Evolutionary conservation across 2,797 vertebrate species (phyloP), one percentile per base, ranked within the genome.

Genomic region (Karalla daura): DNA sequence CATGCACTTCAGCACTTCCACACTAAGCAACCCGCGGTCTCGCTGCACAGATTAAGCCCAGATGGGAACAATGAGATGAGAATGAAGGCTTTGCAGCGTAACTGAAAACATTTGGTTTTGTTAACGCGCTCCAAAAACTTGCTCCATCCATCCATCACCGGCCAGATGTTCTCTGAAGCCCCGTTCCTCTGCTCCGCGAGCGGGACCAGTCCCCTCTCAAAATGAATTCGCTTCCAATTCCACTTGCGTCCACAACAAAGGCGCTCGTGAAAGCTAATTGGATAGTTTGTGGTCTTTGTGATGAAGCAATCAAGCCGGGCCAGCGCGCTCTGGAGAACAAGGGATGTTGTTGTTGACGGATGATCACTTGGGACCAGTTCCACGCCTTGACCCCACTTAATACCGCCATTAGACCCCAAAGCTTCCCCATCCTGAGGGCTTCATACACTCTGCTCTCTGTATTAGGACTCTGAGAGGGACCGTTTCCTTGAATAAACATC

Each of bases 21-120:
- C 58, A 59, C 67, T 65, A 53, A 54, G 60, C 52, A 77, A 63
- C 52, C 58, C 70, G 69, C 58, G 35, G 72, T 79, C 85, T 85
- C 78, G 69, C 59, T 85, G 77, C 60, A n/a, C 81, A 88, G 81
- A 91, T 92, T 82, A 87, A 74, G 82, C 67, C 89, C 90, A 92
- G 88, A 92, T 91, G 89, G 83, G 81, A 89, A 86, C 89, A 88
- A 89, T 89, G 81, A 89, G 88, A 90, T 84, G 88, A 92, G 88
- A 82, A 89, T 88, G 84, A 87, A 74, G 73, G 83, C 79, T 88
- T 86, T 72, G 75, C 86, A 81, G 81, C 51, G 50, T 88, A 90
- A 91, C 86, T 85, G 76, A 90, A 91, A 91, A 91, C 89, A 92
- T 68, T 86, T 65, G 37, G 55, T 58, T 89, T 88, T 87, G 89